Conservation (phyloP, 2,888 invertebrate genomes). For the Chymomyza procnemis region DNA sequence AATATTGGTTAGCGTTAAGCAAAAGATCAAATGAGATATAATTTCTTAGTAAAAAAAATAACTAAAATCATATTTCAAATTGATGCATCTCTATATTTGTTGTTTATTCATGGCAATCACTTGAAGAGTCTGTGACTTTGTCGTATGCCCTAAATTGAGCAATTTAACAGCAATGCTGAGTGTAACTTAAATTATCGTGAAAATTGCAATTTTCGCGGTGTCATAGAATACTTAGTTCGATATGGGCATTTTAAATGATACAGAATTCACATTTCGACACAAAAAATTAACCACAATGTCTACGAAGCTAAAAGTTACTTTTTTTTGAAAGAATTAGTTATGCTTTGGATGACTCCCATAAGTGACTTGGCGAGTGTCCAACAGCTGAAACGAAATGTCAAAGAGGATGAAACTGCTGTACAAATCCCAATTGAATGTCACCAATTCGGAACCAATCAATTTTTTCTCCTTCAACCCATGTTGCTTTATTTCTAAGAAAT, state of each 20-base stretch:
- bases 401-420: constrained; percentile 14
- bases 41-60: no score
- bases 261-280: not conserved
- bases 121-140: not conserved
- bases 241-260: not conserved
- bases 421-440: constrained; percentile 55
- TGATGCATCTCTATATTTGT: no score
- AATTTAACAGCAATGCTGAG: constrained; percentile 35
- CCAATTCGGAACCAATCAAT: constrained; percentile 71
- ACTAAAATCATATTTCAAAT: not conserved
- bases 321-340: not conserved
- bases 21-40: no score
- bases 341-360: constrained; percentile 46
- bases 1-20: no score
- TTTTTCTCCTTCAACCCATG: constrained; percentile 35
- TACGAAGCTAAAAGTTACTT: not conserved
- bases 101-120: not conserved
- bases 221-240: not conserved
- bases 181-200: constrained; percentile 54
- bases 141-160: constrained; percentile 38
- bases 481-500: constrained; percentile 58
- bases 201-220: constrained; percentile 65
- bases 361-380: constrained; percentile 48
- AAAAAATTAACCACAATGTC: constrained; percentile 1
- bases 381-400: constrained; percentile 58